Percentiles rank a stretch among this genome's conserved stretches.
phyloP scores from a whole-genome alignment of 2,113 vertebrate genomes.

The Corythoichthys intestinalis region DNA sequence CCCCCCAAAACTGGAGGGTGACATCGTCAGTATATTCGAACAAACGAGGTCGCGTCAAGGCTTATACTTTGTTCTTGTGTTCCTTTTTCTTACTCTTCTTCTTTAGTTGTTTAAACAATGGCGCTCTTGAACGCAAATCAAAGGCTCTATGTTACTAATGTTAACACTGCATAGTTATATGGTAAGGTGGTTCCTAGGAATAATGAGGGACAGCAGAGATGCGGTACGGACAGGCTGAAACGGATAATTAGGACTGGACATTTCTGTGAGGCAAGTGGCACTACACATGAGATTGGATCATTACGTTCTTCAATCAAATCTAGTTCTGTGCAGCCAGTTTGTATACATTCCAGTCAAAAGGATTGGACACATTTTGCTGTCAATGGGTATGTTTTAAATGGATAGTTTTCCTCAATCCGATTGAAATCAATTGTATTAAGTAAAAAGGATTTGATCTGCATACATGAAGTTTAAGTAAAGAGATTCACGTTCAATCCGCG shows the following conservation, averaged over 20 bases:
- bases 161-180: slow-evolving; percentile 62
- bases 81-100: slow-evolving; percentile 2
- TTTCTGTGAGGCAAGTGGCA: slow-evolving; percentile 70
- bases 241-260: slow-evolving; percentile 80
- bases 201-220: slow-evolving; percentile 72
- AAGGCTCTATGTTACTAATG: slow-evolving; percentile 74
- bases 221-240: slow-evolving; percentile 76
- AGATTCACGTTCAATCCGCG: too few species aligned
- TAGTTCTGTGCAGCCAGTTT: slow-evolving; percentile 36
- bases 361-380: too few species aligned
- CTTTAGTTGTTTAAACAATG: slow-evolving; percentile 50
- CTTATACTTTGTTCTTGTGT: slow-evolving; percentile 39
- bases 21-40: slow-evolving; percentile 67
- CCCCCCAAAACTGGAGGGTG: slow-evolving; percentile 44
- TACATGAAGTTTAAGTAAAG: too few species aligned
- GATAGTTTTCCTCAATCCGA: too few species aligned
- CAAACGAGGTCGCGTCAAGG: slow-evolving; percentile 46
- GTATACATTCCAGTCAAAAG: slow-evolving; percentile 49
- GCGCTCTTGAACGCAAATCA: slow-evolving; percentile 67
- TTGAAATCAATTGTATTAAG: too few species aligned
- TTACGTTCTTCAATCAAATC: slow-evolving; percentile 68
- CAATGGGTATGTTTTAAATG: too few species aligned
- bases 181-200: slow-evolving; percentile 58
- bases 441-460: too few species aligned
- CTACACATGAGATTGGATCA: slow-evolving; percentile 72